Conservation (phyloP, 2,888 invertebrate genomes). For the Drosophila kambysellisi region DNA sequence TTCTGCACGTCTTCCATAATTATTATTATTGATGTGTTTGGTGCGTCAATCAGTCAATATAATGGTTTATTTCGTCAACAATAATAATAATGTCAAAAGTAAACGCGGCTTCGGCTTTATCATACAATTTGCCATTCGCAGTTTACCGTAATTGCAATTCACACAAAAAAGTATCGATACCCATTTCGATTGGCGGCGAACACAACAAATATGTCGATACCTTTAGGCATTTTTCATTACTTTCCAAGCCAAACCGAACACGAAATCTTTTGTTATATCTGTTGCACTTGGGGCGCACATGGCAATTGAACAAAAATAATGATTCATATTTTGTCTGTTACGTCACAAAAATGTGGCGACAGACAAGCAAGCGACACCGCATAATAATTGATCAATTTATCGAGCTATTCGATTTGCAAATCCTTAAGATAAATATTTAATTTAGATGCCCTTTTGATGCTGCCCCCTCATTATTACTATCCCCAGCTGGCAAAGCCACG, state of each 20-base stretch:
- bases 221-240: not conserved
- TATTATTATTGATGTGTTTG: slow-evolving; percentile 61
- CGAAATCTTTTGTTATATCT: not conserved
- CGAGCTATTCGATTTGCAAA: slow-evolving; percentile 1
- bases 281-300: not conserved
- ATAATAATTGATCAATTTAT: slow-evolving; percentile 3
- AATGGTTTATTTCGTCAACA: slow-evolving; percentile 31
- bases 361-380: not conserved
- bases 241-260: not conserved
- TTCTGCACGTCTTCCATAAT: slow-evolving; percentile 93
- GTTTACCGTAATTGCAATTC: not conserved
- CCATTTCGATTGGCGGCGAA: slow-evolving; percentile 1
- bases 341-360: slow-evolving; percentile 14
- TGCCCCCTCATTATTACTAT: not conserved
- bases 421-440: not conserved
- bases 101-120: slow-evolving; percentile 37
- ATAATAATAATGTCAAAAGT: slow-evolving; percentile 6
- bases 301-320: not conserved
- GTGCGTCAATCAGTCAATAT: slow-evolving; percentile 8
- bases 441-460: not conserved
- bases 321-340: not conserved
- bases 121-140: slow-evolving; percentile 35
- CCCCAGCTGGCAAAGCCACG: not conserved
- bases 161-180: not conserved
- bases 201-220: not conserved